Evolutionary conservation across 1,140 invertebrate species (phyloP), one percentile per base, ranked within the genome.

Genomic region (Pteromalus puparum): DNA sequence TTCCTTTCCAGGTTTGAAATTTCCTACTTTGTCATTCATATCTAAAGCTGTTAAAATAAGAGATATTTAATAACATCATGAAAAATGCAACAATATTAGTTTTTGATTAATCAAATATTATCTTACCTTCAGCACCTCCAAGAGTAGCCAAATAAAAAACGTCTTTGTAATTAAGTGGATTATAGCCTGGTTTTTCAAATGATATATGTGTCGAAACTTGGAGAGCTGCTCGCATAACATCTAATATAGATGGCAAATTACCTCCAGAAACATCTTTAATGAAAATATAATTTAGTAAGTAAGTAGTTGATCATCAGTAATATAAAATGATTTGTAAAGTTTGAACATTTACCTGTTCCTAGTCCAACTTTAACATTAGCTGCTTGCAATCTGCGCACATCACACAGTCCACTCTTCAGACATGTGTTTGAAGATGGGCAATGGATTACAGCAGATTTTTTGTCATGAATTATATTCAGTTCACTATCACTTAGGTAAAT

Each of bases 371-470:
- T 96, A 7, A 98, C 89, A 0, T 95, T 95, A 73, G 93, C 90
- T 26, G 95, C 89, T 61, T 95, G 90, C 5, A 98, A 89, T 82
- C 94, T 94, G 82, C 94, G 93, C 0, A 97, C 95, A 89, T 98
- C 96, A 89, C 97, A 98, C 0, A 98, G 88, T 0, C 98, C 98
- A 83, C 97, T 98, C 88, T 94, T 94, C n/a, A 98, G 93, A 88
- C 95, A 95, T 10, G 95, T 96, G 91, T 99, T 99, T 10, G 97
- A 98, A 68, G 96, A 95, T 1, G 98, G 97, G 91, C 98, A 99
- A 90, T 98, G 97, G 5, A 97, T 95, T 13, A 98, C 91, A 2
- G 96, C 95, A 18, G 95, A 94, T 6, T 94, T 94, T 74, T 93
- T 93, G 28, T 93, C 82, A 42, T 92, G 93, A n/a, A 99, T 89